Evolutionary conservation across 2,113 vertebrate genomes (phyloP).

Genomic region (Anolis sagrei): DNA sequence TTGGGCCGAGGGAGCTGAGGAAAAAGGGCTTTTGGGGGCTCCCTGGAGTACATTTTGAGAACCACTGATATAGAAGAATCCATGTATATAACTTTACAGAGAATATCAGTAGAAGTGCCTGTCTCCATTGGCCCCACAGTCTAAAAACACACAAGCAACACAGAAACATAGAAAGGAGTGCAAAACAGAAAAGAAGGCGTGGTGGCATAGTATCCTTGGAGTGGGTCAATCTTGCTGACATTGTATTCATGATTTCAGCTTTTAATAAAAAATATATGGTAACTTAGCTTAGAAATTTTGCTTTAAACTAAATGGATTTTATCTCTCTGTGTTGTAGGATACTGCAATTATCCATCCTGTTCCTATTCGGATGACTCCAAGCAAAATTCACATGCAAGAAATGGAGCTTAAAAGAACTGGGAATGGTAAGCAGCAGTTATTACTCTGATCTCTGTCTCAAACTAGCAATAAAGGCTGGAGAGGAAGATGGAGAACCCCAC

Average conservation of each 20-base stretch:
- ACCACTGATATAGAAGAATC: background rate
- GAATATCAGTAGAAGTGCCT: background rate
- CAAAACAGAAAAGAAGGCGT: background rate
- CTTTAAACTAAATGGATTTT: background rate
- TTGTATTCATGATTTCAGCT: background rate
- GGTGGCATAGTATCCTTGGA: background rate
- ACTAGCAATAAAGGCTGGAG: background rate
- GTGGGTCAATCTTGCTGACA: background rate
- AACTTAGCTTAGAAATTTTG: background rate
- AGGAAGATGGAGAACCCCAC: background rate
- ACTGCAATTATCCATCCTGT: constrained; percentile 98
- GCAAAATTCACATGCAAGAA: constrained; percentile 99
- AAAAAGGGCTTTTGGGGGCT: too few relatives aligned
- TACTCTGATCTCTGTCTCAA: background rate
- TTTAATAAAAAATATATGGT: background rate
- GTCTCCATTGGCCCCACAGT: too few relatives aligned
- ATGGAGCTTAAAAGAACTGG: constrained; percentile 97
- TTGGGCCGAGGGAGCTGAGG: too few relatives aligned
- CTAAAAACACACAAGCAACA: background rate
- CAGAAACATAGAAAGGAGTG: background rate
- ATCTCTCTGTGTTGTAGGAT: constrained; percentile 79
- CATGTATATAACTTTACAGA: background rate
- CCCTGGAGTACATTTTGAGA: too few relatives aligned
- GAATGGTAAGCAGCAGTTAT: constrained; percentile 83
- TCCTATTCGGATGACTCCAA: constrained; percentile 98